A percentile compares a stretch with the other conserved stretches of the same genome.
Conservation (phyloP, 2,797 vertebrate genomes). For the Etheostoma nigrum region DNA sequence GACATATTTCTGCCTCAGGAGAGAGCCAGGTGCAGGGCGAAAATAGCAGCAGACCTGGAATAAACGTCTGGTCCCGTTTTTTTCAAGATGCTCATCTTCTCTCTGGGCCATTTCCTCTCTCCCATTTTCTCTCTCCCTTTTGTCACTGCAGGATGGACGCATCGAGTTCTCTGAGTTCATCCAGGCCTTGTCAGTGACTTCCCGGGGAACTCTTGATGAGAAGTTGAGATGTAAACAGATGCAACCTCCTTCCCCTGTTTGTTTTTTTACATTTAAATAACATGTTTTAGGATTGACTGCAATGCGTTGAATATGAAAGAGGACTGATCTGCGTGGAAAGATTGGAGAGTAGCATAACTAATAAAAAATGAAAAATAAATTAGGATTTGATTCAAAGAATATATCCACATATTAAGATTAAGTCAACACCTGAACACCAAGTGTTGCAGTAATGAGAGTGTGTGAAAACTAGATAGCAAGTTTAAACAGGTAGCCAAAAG, state of each 20-base stretch:
- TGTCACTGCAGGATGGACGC: slow-evolving; percentile 90
- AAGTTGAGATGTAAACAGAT: slow-evolving; percentile 95
- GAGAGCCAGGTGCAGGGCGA: slow-evolving; percentile 77
- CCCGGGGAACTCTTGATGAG: slow-evolving; percentile 96
- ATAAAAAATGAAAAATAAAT: too few relatives aligned
- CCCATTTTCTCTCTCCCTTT: slow-evolving; percentile 8
- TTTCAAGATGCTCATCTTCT: slow-evolving; percentile 46
- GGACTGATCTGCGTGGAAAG: background rate
- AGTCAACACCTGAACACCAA: too few relatives aligned
- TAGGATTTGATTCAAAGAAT: too few relatives aligned
- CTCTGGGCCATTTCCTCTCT: background rate
- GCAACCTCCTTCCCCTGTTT: slow-evolving; percentile 21
- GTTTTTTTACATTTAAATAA: slow-evolving; percentile 54
- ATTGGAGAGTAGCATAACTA: too few relatives aligned
- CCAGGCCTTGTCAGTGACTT: slow-evolving; percentile 98
- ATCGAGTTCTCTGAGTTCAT: slow-evolving; percentile 99
- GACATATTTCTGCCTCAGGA: slow-evolving; percentile 74
- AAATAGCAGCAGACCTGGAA: slow-evolving; percentile 79
- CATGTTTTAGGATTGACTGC: slow-evolving; percentile 35
- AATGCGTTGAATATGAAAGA: slow-evolving; percentile 46
- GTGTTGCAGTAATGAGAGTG: too few relatives aligned
- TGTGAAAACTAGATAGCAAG: too few relatives aligned
- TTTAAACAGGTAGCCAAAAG: too few relatives aligned
- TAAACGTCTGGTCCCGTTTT: slow-evolving; percentile 74
- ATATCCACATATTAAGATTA: too few relatives aligned